Evolutionary conservation across 2,113 vertebrate genomes (phyloP), one percentile per base, ranked within the genome.

Genomic region (Sylvilagus bachmani): DNA sequence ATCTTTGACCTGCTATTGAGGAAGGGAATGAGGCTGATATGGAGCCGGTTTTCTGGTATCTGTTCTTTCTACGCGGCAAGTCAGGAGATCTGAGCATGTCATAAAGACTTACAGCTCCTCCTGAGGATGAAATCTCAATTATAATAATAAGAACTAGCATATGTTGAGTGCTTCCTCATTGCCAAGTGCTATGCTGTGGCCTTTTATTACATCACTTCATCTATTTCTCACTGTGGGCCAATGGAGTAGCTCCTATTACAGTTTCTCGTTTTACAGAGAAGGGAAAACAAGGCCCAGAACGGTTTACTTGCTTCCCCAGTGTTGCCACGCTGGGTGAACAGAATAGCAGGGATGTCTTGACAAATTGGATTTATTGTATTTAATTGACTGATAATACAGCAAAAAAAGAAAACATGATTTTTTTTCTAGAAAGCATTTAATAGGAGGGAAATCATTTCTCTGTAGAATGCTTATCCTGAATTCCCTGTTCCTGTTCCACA

Each of bases 1-100:
- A 70, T 95, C 70, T 78, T 94, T 77, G 61, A 83, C 27, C 53
- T 70, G 19, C 25, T 93, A 44, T 25, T 58, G 58, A 82, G 17
- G 25, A 38, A 67, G 24, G 12, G 5, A 66, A 73, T 55, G 64
- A 84, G 61, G 38, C 19, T 74, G 64, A 31, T 53, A 3, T 12
- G 25, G 27, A 70, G 17, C 71, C 53, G 1, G 36, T 27, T 78
- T 27, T 78, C 55, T 69, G 38, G 31, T n/a, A 31, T 55, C 31
- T 64, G 19, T 61, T 17, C 24, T 36, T 70, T 17, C 5, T 61
- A 27, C 22, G 49, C 16, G 66, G 27, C 27, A 87, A 5, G 66
- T 16, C 29, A 77, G 58, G 24, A 66, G n/a, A 74, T 81, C n/a
- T 79, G 75, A 87, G 64, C 38, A n/a, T 55, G 9, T n/a, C 31